Evolutionary conservation across 2,888 invertebrate genomes (phyloP).

Genomic region (Parnassius orleans): DNA sequence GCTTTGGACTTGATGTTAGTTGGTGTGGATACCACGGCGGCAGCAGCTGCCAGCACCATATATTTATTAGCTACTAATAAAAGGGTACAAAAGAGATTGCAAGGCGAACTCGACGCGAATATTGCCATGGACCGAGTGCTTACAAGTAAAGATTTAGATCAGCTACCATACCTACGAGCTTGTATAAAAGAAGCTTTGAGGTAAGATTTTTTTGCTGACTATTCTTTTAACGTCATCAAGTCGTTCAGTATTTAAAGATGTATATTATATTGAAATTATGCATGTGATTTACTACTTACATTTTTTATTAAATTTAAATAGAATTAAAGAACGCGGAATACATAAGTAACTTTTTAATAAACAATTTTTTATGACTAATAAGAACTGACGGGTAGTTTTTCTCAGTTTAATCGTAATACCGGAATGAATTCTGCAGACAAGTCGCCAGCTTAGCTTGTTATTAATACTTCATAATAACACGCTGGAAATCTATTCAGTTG

Average conservation of each 20-base stretch:
- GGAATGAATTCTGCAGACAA: too few relatives aligned
- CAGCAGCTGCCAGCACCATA: conserved; percentile 87
- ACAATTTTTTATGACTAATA: too few relatives aligned
- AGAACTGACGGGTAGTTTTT: too few relatives aligned
- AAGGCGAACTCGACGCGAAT: conserved; percentile 81
- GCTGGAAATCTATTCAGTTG: neutral
- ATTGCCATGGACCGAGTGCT: conserved; percentile 80
- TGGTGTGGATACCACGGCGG: conserved; percentile 91
- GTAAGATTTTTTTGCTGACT: conserved; percentile 53
- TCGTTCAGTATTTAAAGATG: too few relatives aligned
- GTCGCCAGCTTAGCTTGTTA: too few relatives aligned
- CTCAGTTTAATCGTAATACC: too few relatives aligned
- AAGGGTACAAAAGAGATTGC: conserved; percentile 84
- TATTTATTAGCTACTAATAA: conserved; percentile 87
- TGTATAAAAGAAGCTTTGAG: conserved; percentile 89
- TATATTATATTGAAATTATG: too few relatives aligned
- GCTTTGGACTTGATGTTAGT: conserved; percentile 89
- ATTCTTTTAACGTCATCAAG: too few relatives aligned
- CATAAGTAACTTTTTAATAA: too few relatives aligned
- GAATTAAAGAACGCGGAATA: too few relatives aligned
- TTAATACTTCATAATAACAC: neutral
- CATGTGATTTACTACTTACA: too few relatives aligned
- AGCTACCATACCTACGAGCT: conserved; percentile 86
- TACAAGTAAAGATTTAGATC: conserved; percentile 82
- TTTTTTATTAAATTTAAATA: too few relatives aligned